A percentile compares a stretch with the other conserved stretches of the same genome.
phyloP scores from a whole-genome alignment of 2,888 invertebrate species.

The Rhagophthalmus giganteus region DNA sequence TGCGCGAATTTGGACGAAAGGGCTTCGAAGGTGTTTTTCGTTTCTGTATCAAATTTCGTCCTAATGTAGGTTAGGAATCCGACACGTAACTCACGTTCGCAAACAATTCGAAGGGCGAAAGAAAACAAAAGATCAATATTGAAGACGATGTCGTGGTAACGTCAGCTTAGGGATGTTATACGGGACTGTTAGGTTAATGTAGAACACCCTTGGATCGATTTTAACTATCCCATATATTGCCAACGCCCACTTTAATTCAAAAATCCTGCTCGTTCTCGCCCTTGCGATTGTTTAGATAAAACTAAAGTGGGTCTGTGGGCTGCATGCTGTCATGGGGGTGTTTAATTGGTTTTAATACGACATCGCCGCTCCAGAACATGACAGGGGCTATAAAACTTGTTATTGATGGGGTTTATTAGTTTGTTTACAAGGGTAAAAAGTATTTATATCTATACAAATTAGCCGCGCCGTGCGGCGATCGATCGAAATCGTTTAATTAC shows the following conservation, averaged over 20 bases:
- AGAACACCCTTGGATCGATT: slow-evolving; percentile 21
- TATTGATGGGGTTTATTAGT: slow-evolving; percentile 23
- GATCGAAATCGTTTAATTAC: background rate
- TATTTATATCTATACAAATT: background rate
- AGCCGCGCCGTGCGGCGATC: background rate
- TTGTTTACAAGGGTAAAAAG: slow-evolving; percentile 14
- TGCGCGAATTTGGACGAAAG: too few relatives aligned
- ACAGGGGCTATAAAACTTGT: slow-evolving; percentile 17
- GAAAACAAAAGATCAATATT: slow-evolving; percentile 18
- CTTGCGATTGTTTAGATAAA: slow-evolving; percentile 9
- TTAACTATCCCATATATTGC: slow-evolving; percentile 19
- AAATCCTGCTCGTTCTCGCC: slow-evolving; percentile 5
- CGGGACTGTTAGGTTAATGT: slow-evolving; percentile 19
- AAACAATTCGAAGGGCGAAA: background rate
- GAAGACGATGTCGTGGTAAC: slow-evolving; percentile 20
- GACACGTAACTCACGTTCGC: background rate
- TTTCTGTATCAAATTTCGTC: too few relatives aligned
- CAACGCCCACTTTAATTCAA: slow-evolving; percentile 19
- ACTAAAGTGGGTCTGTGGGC: slow-evolving; percentile 20
- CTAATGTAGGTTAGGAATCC: background rate
- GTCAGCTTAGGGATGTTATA: slow-evolving; percentile 3
- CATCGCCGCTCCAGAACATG: slow-evolving; percentile 5
- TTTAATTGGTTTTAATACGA: slow-evolving; percentile 26
- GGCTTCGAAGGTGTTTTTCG: too few relatives aligned
- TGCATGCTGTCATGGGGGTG: slow-evolving; percentile 20